Base-by-base conservation (phyloP, 2,113 vertebrate genomes). In the Zootoca vivipara region DNA sequence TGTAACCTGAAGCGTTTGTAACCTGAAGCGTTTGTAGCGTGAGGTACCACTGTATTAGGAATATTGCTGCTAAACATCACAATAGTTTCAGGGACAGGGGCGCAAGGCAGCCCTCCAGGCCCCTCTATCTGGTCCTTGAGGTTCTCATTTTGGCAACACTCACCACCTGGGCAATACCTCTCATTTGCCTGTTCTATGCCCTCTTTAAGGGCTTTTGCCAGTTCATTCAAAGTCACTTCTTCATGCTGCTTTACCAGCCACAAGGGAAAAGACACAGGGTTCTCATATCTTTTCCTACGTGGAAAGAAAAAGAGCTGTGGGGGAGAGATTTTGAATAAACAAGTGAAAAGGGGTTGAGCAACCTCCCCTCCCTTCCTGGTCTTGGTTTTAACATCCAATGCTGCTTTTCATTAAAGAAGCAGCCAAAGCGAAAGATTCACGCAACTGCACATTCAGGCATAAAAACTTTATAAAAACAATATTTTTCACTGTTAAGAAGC, bases 401-500 rank as follows among this genome's bases (percentile, higher is more conserved):
- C 26, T 64, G 26, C 9, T 85, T 77, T 38, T 78, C 73, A 64
- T 6, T 42, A n/a, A 85, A 42, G 30, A n/a, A 85, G 65, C 10
- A 56, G 30, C 28, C 35, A 64, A 69, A 18, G 7, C 5, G 5
- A 30, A 46, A 70, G 40, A 42, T 15, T 46, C 7, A 46, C 5
- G 22, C 28, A 35, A 67, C 30, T 33, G 20, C 12, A 15, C 28
- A 35, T 77, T 58, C 46, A 33, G 10, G 4, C 75, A 12, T 24
- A 58, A 62, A 22, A 42, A 69, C 22, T 46, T 77, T n/a, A 56
- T 69, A 69, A 78, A 62, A 79, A 79, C 64, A 86, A 26, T 58
- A 8, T 70, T 30, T 69, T 87, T 87, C 77, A 80, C 38, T 87
- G 24, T 67, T 86, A 22, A 78, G 65, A 78, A 79, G 24, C 64